Conservation (phyloP, 2,797 vertebrate genomes). For the Thripadectes ignobilis region DNA sequence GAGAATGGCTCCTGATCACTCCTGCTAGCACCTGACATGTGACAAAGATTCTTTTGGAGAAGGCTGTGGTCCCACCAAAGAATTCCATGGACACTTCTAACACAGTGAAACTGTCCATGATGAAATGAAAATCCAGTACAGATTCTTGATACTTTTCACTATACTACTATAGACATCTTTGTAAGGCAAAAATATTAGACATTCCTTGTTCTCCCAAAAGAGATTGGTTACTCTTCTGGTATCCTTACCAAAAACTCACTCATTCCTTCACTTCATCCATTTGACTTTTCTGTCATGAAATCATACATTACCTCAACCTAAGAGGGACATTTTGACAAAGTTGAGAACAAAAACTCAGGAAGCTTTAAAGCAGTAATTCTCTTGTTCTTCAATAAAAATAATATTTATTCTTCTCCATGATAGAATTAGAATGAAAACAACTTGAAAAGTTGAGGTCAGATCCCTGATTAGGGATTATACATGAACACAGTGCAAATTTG, state of each 20-base stretch:
- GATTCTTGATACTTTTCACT: neutral
- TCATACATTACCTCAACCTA: neutral
- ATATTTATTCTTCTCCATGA: neutral
- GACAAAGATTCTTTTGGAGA: neutral
- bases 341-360: neutral
- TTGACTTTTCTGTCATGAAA: neutral
- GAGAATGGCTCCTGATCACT: fast-evolving
- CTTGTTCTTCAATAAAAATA: neutral
- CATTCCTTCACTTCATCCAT: neutral
- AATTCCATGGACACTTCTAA: neutral
- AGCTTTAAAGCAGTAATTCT: neutral
- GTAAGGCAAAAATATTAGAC: neutral
- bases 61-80: neutral
- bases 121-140: neutral
- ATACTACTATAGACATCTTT: neutral
- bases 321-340: neutral
- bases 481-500: neutral
- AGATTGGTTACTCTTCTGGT: neutral
- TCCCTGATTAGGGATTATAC: neutral
- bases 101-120: fast-evolving
- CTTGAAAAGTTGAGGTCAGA: neutral
- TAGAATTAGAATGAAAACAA: neutral
- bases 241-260: no score
- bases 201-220: neutral
- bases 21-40: neutral